phyloP scores from a whole-genome alignment of 2,888 invertebrate genomes.

The Ptychoptera albimana region DNA sequence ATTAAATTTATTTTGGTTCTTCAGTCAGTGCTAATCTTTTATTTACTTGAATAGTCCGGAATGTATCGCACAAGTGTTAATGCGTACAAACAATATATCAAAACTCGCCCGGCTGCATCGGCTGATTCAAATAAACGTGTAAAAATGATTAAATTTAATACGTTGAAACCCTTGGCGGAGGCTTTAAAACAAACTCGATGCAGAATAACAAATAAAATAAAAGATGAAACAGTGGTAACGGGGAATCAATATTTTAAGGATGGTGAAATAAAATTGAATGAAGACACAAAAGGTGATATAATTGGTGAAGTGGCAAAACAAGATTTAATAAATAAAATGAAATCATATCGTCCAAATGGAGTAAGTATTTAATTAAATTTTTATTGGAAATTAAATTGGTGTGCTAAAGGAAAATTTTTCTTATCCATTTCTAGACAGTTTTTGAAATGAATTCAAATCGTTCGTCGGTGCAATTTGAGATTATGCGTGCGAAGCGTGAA shows the following conservation, averaged over 20 bases:
- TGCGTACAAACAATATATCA: slow-evolving; percentile 80
- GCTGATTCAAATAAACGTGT: slow-evolving; percentile 75
- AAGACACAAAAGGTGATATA: slow-evolving; percentile 32
- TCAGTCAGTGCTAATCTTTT: slow-evolving; percentile 4
- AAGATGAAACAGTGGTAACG: slow-evolving; percentile 6
- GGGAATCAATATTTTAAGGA: slow-evolving; percentile 7
- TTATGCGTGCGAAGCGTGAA: slow-evolving; percentile 79
- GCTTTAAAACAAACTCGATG: slow-evolving; percentile 19
- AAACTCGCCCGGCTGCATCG: slow-evolving; percentile 78
- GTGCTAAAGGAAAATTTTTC: slow-evolving; percentile 3
- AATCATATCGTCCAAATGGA: slow-evolving; percentile 23
- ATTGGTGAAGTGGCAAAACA: slow-evolving; percentile 18
- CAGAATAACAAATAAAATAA: slow-evolving; percentile 35
- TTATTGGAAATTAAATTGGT: neutral
- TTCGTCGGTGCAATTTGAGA: slow-evolving; percentile 57
- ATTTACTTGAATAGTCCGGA: slow-evolving; percentile 34
- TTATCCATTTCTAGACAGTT: slow-evolving; percentile 56
- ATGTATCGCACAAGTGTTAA: slow-evolving; percentile 63
- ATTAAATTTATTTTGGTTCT: slow-evolving; percentile 2
- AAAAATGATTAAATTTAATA: slow-evolving; percentile 57
- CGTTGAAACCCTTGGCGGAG: slow-evolving; percentile 30
- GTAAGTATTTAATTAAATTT: slow-evolving; percentile 16
- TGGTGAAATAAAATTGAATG: slow-evolving; percentile 27
- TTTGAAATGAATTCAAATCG: slow-evolving; percentile 78
- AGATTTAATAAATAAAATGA: slow-evolving; percentile 25